Evolutionary conservation across 2,113 vertebrate species (phyloP), one percentile per base, ranked within the genome.

Genomic region (Rhinogobius similis): DNA sequence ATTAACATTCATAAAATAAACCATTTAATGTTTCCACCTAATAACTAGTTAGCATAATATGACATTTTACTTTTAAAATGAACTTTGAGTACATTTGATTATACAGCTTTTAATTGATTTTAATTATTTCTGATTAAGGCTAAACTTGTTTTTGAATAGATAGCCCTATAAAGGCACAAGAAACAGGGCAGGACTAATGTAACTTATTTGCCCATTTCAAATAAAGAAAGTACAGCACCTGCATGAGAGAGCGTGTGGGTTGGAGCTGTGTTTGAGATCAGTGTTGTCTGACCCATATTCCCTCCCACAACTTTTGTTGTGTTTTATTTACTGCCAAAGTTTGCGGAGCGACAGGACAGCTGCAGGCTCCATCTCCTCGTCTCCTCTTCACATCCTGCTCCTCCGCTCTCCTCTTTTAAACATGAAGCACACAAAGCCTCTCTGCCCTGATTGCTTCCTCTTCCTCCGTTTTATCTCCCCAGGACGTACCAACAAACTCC

Each of bases 351-450:
- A 56, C 26, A 48, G 76, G 79, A 87, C 88, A 90, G 89, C 90
- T 90, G 89, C 88, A 86, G 88, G 86, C 80, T 85, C 78, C 82
- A 73, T 70, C 82, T 85, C 82, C 81, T 79, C 82, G 73, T 70
- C 82, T 85, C 82, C 81, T 79, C 73, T 71, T 88, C 32, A 70
- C 68, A 88, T 77, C 83, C 82, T 70, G 73, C 84, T 73, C 72
- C 79, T 68, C 72, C 65, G 41, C 53, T 71, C 71, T 61, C 46
- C 64, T 74, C 62, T 55, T 46, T 68, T 27, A 56, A 44, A 53
- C 10, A 16, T 67, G 20, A 67, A 62, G 27, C 65, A 78, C 72
- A 82, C 58, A 61, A 38, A 61, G 58, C 14, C 14, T 61, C 61
- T 75, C 61, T 61, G 23, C 64, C 76, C 55, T 4, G 58, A 72